Conservation (phyloP, 2,888 invertebrate genomes). For the Xestia c-nigrum region DNA sequence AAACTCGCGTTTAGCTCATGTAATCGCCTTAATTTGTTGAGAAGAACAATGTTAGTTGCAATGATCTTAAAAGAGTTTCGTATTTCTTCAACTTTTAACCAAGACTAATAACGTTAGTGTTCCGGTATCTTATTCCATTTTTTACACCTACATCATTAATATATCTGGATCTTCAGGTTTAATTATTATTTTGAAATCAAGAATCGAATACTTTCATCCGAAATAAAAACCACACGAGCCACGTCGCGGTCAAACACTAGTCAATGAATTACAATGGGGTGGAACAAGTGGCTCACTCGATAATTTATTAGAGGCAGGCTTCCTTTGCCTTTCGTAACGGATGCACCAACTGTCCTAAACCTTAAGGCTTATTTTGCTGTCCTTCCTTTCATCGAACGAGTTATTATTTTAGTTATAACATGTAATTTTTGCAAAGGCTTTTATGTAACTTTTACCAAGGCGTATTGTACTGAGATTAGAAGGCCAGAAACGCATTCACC, state of each 20-base stretch:
- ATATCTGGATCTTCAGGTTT: neutral
- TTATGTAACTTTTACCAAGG: neutral
- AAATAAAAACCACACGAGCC: neutral
- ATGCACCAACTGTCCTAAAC: slow-evolving; percentile 70
- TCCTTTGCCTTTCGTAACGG: slow-evolving; percentile 59
- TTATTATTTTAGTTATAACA: neutral
- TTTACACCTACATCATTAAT: neutral
- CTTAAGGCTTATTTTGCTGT: slow-evolving; percentile 29
- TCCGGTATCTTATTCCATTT: neutral
- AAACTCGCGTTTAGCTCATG: too few relatives aligned
- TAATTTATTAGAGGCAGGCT: slow-evolving; percentile 60
- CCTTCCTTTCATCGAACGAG: neutral
- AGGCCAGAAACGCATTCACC: too few relatives aligned
- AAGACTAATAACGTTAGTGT: neutral
- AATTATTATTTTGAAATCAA: neutral
- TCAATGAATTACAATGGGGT: slow-evolving; percentile 17
- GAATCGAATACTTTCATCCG: neutral
- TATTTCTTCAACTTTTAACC: neutral
- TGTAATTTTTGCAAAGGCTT: neutral
- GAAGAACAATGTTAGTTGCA: neutral
- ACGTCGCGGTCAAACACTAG: neutral
- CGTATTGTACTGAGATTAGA: too few relatives aligned
- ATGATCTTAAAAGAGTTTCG: neutral
- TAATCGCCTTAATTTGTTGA: neutral
- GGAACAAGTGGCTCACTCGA: slow-evolving; percentile 52